Evolutionary conservation across 2,797 vertebrate species (phyloP).

Genomic region (Coccyzus lansbergi): DNA sequence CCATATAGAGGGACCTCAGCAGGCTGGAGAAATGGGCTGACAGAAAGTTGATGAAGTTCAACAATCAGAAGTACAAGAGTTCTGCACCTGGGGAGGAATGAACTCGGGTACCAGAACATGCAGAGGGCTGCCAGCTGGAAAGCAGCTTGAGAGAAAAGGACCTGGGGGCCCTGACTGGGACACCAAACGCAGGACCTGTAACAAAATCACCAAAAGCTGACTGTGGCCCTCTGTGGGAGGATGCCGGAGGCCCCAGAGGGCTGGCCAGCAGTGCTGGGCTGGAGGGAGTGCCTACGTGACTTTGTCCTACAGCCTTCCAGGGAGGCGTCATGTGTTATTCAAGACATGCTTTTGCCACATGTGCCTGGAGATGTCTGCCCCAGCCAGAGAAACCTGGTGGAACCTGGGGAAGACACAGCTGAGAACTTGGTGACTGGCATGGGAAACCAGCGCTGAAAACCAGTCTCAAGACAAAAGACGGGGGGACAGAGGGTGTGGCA

Average conservation of each 20-base stretch:
- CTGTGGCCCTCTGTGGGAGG: accelerated
- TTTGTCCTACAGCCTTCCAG: not conserved
- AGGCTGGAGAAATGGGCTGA: not conserved
- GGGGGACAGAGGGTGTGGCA: not conserved
- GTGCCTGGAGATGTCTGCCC: not conserved
- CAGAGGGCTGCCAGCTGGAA: not conserved
- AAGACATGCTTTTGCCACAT: not conserved
- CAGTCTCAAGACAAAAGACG: not conserved
- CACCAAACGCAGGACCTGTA: accelerated
- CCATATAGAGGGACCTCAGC: not conserved
- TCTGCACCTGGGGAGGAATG: not conserved
- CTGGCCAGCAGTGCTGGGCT: not conserved
- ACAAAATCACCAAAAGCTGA: not conserved
- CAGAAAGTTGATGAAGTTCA: not conserved
- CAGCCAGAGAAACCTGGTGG: too few relatives aligned
- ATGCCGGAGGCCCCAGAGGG: not conserved
- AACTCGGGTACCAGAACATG: not conserved
- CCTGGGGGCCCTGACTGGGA: not conserved
- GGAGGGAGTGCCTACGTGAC: not conserved
- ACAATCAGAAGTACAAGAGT: not conserved
- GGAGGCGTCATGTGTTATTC: not conserved
- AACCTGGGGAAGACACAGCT: too few relatives aligned
- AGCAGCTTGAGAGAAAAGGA: not conserved
- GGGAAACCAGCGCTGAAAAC: not conserved
- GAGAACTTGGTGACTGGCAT: accelerated